phyloP scores from a whole-genome alignment of 2,888 invertebrate species.

The Zygaena filipendulae region DNA sequence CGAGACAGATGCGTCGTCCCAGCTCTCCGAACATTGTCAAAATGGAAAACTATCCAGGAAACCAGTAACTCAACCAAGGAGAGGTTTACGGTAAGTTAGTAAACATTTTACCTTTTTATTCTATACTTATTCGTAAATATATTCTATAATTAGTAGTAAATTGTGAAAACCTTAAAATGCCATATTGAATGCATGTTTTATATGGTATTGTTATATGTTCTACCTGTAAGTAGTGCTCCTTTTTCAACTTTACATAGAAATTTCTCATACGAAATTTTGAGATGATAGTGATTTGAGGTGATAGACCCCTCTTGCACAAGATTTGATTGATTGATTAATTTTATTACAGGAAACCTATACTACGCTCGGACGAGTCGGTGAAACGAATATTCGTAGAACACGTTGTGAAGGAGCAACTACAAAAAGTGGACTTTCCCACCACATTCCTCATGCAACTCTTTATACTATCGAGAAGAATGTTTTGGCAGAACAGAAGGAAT shows the following conservation, averaged over 20 bases:
- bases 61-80: no score
- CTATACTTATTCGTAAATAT: background rate
- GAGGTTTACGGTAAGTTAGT: constrained; percentile 43
- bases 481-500: constrained; percentile 65
- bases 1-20: constrained; percentile 33
- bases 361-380: constrained; percentile 54
- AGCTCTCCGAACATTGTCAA: constrained; percentile 46
- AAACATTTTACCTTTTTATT: background rate
- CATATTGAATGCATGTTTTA: no score
- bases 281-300: no score
- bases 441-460: constrained; percentile 64
- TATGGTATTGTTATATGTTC: no score
- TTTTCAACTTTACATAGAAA: no score
- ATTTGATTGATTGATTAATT: no score
- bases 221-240: no score
- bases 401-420: constrained; percentile 46
- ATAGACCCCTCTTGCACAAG: no score
- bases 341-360: constrained; percentile 40
- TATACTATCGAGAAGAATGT: constrained; percentile 63
- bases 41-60: constrained; percentile 50
- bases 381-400: constrained; percentile 55
- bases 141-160: background rate
- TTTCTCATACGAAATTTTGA: no score
- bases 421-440: constrained; percentile 61
- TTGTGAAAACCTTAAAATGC: no score